Evolutionary conservation across 2,113 vertebrate genomes (phyloP).

Genomic region (Gymnarchus niloticus): DNA sequence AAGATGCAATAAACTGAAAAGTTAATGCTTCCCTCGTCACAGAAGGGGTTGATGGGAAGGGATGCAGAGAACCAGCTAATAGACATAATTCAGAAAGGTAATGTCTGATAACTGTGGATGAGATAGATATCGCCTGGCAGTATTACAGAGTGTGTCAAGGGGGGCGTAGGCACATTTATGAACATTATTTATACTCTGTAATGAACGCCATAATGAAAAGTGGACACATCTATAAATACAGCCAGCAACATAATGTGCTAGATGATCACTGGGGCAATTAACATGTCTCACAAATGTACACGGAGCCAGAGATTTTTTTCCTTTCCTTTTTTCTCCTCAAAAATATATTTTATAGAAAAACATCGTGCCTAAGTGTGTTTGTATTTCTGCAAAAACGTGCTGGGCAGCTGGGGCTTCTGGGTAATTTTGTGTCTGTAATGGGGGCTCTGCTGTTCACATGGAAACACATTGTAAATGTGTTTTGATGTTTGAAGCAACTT

Average conservation of each 20-base stretch:
- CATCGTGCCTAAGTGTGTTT: conserved; percentile 47
- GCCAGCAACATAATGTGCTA: conserved; percentile 49
- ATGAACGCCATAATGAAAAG: conserved; percentile 76
- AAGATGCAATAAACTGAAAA: conserved; percentile 70
- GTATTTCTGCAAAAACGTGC: background rate
- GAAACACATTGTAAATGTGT: background rate
- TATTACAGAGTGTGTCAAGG: conserved; percentile 55
- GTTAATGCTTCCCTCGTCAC: conserved; percentile 61
- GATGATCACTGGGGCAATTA: conserved; percentile 69
- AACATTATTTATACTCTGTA: conserved; percentile 67
- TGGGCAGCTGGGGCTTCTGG: background rate
- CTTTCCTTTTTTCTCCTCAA: conserved; percentile 38
- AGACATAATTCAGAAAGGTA: conserved; percentile 67
- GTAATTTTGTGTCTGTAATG: background rate
- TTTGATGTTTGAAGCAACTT: background rate
- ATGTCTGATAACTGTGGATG: conserved; percentile 58
- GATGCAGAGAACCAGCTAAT: conserved; percentile 54
- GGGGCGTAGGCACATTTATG: conserved; percentile 61
- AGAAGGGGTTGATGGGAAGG: conserved; percentile 57
- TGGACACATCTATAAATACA: conserved; percentile 73
- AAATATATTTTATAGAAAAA: conserved; percentile 50
- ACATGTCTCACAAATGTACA: conserved; percentile 55
- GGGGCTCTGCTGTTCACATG: background rate
- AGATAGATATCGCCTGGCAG: conserved; percentile 65
- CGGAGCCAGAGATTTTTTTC: conserved; percentile 42